Evolutionary conservation across 1,140 invertebrate species (phyloP), one percentile per base, ranked within the genome.

Genomic region (Bactericera cockerelli): DNA sequence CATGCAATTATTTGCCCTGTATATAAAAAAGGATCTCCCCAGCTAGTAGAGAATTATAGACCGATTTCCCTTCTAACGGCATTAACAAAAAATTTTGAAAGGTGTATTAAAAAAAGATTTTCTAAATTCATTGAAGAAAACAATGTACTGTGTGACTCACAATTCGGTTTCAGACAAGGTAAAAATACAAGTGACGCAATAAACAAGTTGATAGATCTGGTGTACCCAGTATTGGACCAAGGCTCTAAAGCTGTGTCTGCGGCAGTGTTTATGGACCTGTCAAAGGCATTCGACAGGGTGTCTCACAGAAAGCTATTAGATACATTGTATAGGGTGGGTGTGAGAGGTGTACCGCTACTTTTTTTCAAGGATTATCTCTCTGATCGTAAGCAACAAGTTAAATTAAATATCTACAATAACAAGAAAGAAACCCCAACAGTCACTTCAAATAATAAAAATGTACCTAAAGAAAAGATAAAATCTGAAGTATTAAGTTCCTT

Each of bases 51-150:
- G 33, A 36, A 36, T 36, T 36, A 36, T 36, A 10, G 33, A 16
- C 42, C 42, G 4, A 49, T 49, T 6, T 49, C 42, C n/a, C 42
- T 49, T 16, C n/a, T 22, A 49, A 49, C 42, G 3, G 4, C 42
- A 22, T 49, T 49, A 10, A 49, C n/a, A 19, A 49, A 49, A 49
- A 49, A 10, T 10, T 49, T 49, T 49, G 42, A 49, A 49, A 16
- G 42, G 8, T 19, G n/a, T 49, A 49, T 49, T 49, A 49, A 49
- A 49, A 22, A 8, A 6, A 49, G 42, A 49, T n/a, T 49, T 10
- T 10, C 42, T n/a, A 49, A 49, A 22, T 49, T 19, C n/a, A 49
- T 49, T 49, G 42, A 49, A 49, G 42, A 49, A 49, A 49, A 49
- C 42, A 4, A 49, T 6, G 19, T 49, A 6, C n/a, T 49, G n/a